Evolutionary conservation across 2,797 vertebrate species (phyloP), one percentile per base, ranked within the genome.

Genomic region (Emydoidea blandingii): DNA sequence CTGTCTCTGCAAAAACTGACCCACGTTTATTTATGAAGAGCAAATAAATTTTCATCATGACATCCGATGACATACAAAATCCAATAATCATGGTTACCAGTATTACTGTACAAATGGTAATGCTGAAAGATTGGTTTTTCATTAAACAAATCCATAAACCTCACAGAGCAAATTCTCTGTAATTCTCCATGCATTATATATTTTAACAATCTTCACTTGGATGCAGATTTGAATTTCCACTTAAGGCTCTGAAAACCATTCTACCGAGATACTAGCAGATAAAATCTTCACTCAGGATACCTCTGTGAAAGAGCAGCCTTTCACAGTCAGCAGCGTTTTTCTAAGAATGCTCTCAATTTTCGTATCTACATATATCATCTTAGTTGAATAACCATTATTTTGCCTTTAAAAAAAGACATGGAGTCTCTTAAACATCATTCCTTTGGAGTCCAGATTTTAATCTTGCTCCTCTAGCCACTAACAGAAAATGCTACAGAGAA

Each of bases 341-440:
- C 93, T 91, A 97, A 97, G 97, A 97, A 96, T 95, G 93, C 93
- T 96, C 94, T 97, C 94, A 89, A 97, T 97, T 97, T 98, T 97
- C 97, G 84, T 97, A 97, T 97, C 97, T 96, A 88, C 47, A 91
- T 97, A 53, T 97, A 97, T 96, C 98, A 97, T 93, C 95, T 97
- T 91, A 95, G 92, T 95, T 97, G 97, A 98, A 98, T 98, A 98
- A 97, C 95, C 91, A 97, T 97, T 95, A 97, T 96, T 98, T 98
- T 97, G 89, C 93, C 94, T 97, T 97, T 94, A 93, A 83, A 94
- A 96, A 97, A 96, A 93, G 92, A 88, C 41, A 52, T 0, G 0
- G 89, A 97, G 95, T 86, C 96, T 98, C 96, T 97, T 97, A 96
- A 97, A 92, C 96, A 96, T 92, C 95, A 90, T 96, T 95, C 96